Evolutionary conservation across 2,888 invertebrate genomes (phyloP), one percentile per base, ranked within the genome.

Genomic region (Syritta pipiens): DNA sequence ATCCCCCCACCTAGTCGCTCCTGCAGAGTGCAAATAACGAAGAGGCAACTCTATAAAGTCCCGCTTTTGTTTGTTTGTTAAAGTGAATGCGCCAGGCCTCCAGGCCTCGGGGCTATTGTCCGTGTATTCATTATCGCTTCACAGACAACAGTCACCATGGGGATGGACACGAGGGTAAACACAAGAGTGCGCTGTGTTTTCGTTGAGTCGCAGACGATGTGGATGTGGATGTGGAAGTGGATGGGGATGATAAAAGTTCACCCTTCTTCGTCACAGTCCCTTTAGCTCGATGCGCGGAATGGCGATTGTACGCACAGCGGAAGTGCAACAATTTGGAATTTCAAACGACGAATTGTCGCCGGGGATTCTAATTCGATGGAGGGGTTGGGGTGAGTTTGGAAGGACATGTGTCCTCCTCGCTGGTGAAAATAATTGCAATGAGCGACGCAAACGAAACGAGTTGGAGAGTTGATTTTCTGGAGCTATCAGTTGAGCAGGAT

Each of bases 51-150:
- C 37, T 60, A 76, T 68, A 51, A 63, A 76, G 76, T 63, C 57
- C 63, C 51, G 35, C 26, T 63, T 63, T 59, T 71, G 76, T 76
- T 63, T 76, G 69, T 63, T 69, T 76, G 62, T 44, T 59, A 59
- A 71, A 76, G 69, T 63, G 76, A 63, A 63, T 76, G 62, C 51
- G 63, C n/a, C n/a, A n/a, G n/a, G n/a, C 57, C 57, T 59, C 71
- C 22, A 42, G 53, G 48, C 53, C 49, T 44, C 20, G 12, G 12
- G 24, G 28, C 35, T 55, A 37, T 48, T 57, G 48, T 40, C 48
- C 48, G 49, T 57, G 63, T 76, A 67, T 76, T 76, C 71, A 76
- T 76, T 57, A 67, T 57, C 57, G 76, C 51, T 71, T 57, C 71
- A 59, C 44, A 59, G 46, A 71, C 76, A 51, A 53, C 57, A 49